Conservation (phyloP, 2,797 vertebrate species). For the Anabacerthia variegaticeps region DNA sequence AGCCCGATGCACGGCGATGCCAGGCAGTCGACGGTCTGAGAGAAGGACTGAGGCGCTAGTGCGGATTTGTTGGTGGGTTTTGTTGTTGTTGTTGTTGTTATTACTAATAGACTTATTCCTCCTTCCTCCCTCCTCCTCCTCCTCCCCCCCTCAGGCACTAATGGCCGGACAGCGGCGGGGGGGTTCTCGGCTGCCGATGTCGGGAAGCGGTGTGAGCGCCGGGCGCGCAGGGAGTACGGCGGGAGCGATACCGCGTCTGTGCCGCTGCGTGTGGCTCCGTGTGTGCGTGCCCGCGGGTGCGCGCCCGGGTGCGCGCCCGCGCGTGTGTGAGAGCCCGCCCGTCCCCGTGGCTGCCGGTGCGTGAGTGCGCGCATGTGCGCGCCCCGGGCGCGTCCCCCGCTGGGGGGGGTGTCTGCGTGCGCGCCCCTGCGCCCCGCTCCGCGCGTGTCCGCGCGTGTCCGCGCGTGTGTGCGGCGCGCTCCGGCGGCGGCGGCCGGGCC, state of each 20-base stretch:
- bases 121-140: neutral
- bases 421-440: neutral
- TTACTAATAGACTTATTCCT: conserved; percentile 55
- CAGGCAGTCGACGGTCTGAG: conserved; percentile 60
- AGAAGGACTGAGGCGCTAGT: conserved; percentile 53
- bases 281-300: neutral
- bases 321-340: neutral
- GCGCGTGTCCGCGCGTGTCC: neutral
- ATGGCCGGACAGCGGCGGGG: conserved; percentile 71
- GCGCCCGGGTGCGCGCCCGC: neutral
- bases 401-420: neutral
- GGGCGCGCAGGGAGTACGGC: conserved; percentile 75
- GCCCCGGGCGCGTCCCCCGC: neutral
- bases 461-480: neutral
- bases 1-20: conserved; percentile 55
- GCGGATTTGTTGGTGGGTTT: conserved; percentile 61
- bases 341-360: neutral
- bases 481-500: conserved; percentile 42
- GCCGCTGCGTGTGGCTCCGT: neutral
- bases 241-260: conserved; percentile 69
- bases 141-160: conserved; percentile 74
- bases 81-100: conserved; percentile 56
- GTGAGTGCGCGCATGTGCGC: neutral
- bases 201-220: conserved; percentile 80
- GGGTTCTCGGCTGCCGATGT: conserved; percentile 80